Evolutionary conservation across 2,797 vertebrate species (phyloP).

Genomic region (Schizopygopsis malacanthus): DNA sequence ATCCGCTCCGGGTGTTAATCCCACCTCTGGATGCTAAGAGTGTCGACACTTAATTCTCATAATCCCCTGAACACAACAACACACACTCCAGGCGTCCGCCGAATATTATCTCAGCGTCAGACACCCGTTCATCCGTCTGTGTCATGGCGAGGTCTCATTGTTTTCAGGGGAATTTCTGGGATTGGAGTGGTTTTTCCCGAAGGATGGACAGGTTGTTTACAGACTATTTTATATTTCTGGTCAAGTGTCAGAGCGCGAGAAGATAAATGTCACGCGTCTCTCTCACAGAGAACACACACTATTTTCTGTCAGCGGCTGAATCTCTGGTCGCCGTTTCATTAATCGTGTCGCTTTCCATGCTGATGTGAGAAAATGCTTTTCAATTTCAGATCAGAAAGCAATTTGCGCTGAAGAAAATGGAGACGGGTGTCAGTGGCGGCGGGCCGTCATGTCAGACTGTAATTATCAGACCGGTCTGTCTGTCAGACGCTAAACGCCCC

Average conservation of each 20-base stretch:
- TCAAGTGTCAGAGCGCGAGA: background rate
- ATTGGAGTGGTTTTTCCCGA: background rate
- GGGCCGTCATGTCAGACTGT: slow-evolving; percentile 52
- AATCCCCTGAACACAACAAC: slow-evolving; percentile 32
- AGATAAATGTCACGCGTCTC: slow-evolving; percentile 17
- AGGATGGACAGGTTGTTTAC: slow-evolving; percentile 23
- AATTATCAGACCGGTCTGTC: slow-evolving; percentile 58
- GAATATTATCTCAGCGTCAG: background rate
- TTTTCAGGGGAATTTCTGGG: background rate
- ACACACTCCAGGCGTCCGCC: background rate
- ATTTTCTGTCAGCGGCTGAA: background rate
- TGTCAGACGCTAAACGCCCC: slow-evolving; percentile 58
- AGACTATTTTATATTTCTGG: slow-evolving; percentile 3
- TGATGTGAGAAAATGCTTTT: slow-evolving; percentile 61
- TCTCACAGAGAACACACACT: background rate
- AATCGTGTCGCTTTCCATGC: slow-evolving; percentile 60
- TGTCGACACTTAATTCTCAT: background rate
- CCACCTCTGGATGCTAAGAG: slow-evolving; percentile 22
- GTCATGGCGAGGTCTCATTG: background rate
- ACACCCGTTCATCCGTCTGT: background rate
- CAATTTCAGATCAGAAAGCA: slow-evolving; percentile 62
- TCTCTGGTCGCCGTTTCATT: slow-evolving; percentile 56
- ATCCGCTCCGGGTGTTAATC: slow-evolving; percentile 24
- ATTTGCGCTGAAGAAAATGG: slow-evolving; percentile 46
- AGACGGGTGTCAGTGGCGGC: slow-evolving; percentile 57